These are phyloP conservation scores for Panagrolaimus sp. DNA, from an alignment of 1,140 invertebrate genomes.

Conservation along the genomic window DNA sequence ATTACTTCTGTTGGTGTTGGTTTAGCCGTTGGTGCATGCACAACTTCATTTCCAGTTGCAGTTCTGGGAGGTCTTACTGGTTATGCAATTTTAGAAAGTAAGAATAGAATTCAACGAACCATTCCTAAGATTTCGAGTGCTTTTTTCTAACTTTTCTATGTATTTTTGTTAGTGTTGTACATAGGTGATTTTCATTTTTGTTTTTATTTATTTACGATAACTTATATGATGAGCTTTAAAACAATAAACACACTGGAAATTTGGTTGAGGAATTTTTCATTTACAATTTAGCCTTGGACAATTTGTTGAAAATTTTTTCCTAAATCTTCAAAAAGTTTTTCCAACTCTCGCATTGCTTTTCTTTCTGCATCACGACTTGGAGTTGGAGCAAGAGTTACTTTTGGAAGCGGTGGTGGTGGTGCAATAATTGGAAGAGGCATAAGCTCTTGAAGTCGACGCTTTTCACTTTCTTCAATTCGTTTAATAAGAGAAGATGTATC, in stretches of 20 bases:
- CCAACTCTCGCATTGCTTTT: neutral
- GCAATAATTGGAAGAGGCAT: neutral
- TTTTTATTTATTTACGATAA: too few relatives aligned
- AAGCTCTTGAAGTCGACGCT: neutral
- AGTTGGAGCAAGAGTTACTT: neutral
- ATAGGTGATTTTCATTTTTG: too few relatives aligned
- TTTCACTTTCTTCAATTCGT: constrained; percentile 7
- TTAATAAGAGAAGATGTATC: neutral
- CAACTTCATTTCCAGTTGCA: neutral
- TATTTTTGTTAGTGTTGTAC: too few relatives aligned
- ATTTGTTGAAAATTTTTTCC: constrained; percentile 7
- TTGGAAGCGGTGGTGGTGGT: neutral
- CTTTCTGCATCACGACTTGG: neutral
- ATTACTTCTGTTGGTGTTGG: neutral
- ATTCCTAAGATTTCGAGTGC: neutral
- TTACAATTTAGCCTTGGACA: neutral
- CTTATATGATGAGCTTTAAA: too few relatives aligned
- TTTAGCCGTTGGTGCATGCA: neutral
- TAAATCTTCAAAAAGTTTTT: constrained; percentile 1
- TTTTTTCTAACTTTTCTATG: too few relatives aligned
- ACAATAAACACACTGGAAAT: too few relatives aligned
- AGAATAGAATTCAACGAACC: neutral
- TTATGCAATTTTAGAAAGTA: neutral
- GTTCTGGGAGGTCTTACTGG: neutral
- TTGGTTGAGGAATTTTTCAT: too few relatives aligned